A percentile compares a stretch with the other conserved stretches of the same genome.
phyloP scores from a whole-genome alignment of 2,888 invertebrate species.

The Camponotus fellah region DNA sequence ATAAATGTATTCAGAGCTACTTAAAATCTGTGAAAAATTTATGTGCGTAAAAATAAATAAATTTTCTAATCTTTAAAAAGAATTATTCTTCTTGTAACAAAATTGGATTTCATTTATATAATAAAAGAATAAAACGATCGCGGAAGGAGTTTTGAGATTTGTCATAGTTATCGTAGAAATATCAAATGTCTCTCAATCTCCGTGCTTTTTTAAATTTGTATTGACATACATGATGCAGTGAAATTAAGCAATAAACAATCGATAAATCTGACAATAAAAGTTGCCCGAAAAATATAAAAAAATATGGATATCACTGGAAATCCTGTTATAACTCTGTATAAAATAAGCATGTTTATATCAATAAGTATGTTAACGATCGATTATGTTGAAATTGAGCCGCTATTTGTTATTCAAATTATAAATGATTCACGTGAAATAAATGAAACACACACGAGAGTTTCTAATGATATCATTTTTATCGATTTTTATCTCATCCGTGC shows the following conservation, averaged over 20 bases:
- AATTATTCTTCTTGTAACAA: not conserved
- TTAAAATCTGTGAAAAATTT: not conserved
- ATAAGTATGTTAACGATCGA: constrained; percentile 63
- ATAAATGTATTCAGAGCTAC: not conserved
- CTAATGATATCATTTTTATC: constrained; percentile 25
- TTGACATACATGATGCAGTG: not conserved
- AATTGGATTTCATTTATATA: constrained; percentile 1
- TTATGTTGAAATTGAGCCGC: constrained; percentile 9
- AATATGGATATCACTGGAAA: constrained; percentile 61
- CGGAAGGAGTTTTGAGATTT: not conserved
- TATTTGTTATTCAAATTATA: constrained; percentile 45
- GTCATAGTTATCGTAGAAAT: constrained; percentile 15
- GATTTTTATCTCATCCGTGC: constrained; percentile 14
- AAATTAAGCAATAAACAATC: constrained; percentile 25
- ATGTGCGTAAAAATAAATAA: not conserved
- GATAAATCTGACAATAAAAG: constrained; percentile 72
- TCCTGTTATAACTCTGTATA: constrained; percentile 49
- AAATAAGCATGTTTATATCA: constrained; percentile 65
- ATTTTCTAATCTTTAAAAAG: not conserved
- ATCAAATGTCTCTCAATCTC: constrained; percentile 22
- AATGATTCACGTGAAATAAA: constrained; percentile 14
- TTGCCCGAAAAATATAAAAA: constrained; percentile 60
- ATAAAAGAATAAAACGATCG: constrained; percentile 9
- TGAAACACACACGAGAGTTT: not conserved
- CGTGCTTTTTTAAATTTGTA: not conserved